Base-by-base conservation (phyloP, 2,797 vertebrate genomes). In the Spatula clypeata region DNA sequence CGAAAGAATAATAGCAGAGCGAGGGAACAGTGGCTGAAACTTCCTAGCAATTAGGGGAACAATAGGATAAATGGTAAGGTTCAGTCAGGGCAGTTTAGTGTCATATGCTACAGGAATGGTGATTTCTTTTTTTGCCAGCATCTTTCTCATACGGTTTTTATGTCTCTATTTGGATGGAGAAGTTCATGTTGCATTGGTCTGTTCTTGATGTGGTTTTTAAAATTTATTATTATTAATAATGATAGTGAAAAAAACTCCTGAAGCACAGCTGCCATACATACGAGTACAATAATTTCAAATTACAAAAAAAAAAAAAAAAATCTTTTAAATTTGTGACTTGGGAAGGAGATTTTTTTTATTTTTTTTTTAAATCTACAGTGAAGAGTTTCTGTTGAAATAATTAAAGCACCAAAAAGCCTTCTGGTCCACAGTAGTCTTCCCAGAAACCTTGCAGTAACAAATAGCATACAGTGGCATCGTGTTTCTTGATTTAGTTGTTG, bases 1-100 rank as follows among this genome's bases (percentile, higher is more conserved):
- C 97, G 93, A 86, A 97, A 96, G 96, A 94, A 98, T 96, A 98
- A 97, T 94, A 93, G 96, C 86, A 89, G 77, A 76, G 32, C 31
- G 87, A 90, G 58, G 6, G 58, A 95, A 94, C 89, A 95, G 97
- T 87, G 55, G 72, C 86, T 85, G 91, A 97, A 91, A 95, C 82
- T 97, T 84, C 88, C 82, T 94, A 94, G 95, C 94, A 95, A 96
- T 96, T 96, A 94, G 65, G 77, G 14, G 84, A 97, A 96, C 86
- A 94, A 87, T 96, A 44, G 85, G 42, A 83, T 95, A 88, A 96
- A 96, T 91, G 85, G 81, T 95, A 82, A 84, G 66, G 54, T 93
- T 90, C 80, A 76, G 69, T 87, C 76, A 58, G 88, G 74, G 79
- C 79, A 88, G 64, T 92, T 95, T 67, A 81, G 79, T 85, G 64